These are phyloP conservation scores for Pantherophis alleghaniensis DNA, from an alignment of 2,797 vertebrate genomes.

Conservation along the genomic window DNA sequence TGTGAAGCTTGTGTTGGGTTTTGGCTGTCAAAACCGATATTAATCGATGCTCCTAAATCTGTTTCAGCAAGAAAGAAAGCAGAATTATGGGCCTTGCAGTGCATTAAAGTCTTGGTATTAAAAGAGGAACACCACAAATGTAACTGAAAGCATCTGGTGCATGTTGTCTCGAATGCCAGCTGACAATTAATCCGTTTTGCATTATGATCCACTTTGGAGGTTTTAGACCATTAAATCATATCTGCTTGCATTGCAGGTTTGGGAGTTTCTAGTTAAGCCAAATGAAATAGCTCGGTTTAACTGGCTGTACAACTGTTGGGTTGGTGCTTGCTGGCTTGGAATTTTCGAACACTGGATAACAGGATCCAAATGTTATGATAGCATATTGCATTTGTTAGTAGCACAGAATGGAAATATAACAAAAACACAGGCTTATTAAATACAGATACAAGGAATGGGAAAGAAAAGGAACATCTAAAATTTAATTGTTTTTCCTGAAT, in stretches of 20 bases:
- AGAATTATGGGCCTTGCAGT: slow-evolving; percentile 52
- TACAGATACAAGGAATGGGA: background rate
- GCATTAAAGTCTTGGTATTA: slow-evolving; percentile 54
- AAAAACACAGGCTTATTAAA: background rate
- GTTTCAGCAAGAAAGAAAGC: slow-evolving; percentile 43
- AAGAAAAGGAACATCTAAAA: background rate
- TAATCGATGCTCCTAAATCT: slow-evolving; percentile 46
- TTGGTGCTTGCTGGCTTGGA: slow-evolving; percentile 40
- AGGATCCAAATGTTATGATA: slow-evolving; percentile 16
- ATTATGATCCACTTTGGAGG: slow-evolving; percentile 67
- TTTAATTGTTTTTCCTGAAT: background rate
- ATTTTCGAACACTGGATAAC: slow-evolving; percentile 23
- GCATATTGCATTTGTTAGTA: slow-evolving; percentile 11
- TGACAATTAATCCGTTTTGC: slow-evolving; percentile 57
- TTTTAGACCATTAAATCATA: slow-evolving; percentile 63
- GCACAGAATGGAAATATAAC: background rate
- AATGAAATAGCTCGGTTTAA: slow-evolving; percentile 57
- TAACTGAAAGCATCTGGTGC: slow-evolving; percentile 62
- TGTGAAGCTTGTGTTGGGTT: slow-evolving; percentile 35
- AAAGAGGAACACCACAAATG: slow-evolving; percentile 57
- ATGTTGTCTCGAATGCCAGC: slow-evolving; percentile 54
- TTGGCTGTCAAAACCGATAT: slow-evolving; percentile 33
- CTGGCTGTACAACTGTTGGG: slow-evolving; percentile 51
- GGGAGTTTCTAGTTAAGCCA: slow-evolving; percentile 60
- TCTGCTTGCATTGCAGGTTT: slow-evolving; percentile 49